Evolutionary conservation across 2,888 invertebrate species (phyloP).

Genomic region (Allacma fusca): DNA sequence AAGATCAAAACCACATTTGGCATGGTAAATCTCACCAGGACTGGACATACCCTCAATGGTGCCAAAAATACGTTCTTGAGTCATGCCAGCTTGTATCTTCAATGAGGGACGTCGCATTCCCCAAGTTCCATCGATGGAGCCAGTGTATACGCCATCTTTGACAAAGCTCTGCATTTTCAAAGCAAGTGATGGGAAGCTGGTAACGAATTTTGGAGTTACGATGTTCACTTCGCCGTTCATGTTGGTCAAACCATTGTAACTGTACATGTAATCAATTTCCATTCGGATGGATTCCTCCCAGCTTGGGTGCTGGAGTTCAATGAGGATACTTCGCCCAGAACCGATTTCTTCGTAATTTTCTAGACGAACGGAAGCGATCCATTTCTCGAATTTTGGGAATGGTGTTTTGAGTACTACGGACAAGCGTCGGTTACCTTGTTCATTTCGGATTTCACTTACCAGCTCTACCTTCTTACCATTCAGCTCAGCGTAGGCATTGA

Average conservation of each 20-base stretch:
- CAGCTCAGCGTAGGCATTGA: slow-evolving; percentile 53
- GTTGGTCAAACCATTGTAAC: slow-evolving; percentile 55
- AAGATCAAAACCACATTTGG: slow-evolving; percentile 25
- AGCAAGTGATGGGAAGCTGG: slow-evolving; percentile 57
- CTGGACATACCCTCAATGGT: slow-evolving; percentile 45
- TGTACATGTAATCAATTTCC: slow-evolving; percentile 61
- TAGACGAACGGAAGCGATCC: slow-evolving; percentile 54
- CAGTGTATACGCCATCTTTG: slow-evolving; percentile 55
- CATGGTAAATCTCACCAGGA: slow-evolving; percentile 19
- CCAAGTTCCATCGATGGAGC: slow-evolving; percentile 57
- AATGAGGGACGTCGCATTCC: slow-evolving; percentile 47
- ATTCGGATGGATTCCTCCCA: slow-evolving; percentile 56
- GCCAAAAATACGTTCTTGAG: slow-evolving; percentile 33
- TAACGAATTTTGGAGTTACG: slow-evolving; percentile 54
- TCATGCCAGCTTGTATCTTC: slow-evolving; percentile 46
- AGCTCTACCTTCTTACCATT: slow-evolving; percentile 60
- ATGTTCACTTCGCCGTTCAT: slow-evolving; percentile 60
- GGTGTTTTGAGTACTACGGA: slow-evolving; percentile 60
- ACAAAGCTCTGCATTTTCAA: slow-evolving; percentile 56
- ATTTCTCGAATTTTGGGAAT: slow-evolving; percentile 60
- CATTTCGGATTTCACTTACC: slow-evolving; percentile 52
- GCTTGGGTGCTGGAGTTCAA: slow-evolving; percentile 59
- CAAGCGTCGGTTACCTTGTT: slow-evolving; percentile 52
- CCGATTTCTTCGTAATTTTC: slow-evolving; percentile 60
- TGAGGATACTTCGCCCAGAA: slow-evolving; percentile 59